A percentile compares a stretch with the other conserved stretches of the same genome.
Conservation (phyloP, 1,140 invertebrate genomes). For the Apolygus lucorum region DNA sequence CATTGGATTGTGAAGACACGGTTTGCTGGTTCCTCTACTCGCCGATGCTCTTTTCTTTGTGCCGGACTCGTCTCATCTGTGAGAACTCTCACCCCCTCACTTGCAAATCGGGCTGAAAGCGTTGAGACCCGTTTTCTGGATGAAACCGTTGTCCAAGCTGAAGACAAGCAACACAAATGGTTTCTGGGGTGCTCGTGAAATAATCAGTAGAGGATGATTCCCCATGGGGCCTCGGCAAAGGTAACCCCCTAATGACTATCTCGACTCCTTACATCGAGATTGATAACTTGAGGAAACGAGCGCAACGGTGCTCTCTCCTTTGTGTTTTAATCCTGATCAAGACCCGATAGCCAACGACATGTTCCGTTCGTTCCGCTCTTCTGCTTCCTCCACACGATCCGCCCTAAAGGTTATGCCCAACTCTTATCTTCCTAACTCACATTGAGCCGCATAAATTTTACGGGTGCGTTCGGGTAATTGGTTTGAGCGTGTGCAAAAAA, state of each 20-base stretch:
- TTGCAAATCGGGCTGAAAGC: too few species aligned
- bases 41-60: too few species aligned
- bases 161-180: neutral
- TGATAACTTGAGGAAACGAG: constrained; percentile 13
- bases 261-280: constrained; percentile 11
- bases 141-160: constrained; percentile 1
- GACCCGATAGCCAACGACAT: constrained; percentile 14
- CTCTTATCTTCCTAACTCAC: constrained; percentile 9
- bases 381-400: constrained; percentile 12
- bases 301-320: constrained; percentile 16
- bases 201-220: neutral
- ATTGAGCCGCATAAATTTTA: constrained; percentile 11
- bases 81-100: too few species aligned
- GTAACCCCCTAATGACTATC: constrained; percentile 12
- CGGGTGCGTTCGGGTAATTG: neutral
- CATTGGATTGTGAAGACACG: too few species aligned
- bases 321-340: constrained; percentile 15
- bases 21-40: too few species aligned
- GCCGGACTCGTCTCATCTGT: too few species aligned
- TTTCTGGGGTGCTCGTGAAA: neutral
- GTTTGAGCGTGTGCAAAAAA: constrained; percentile 2
- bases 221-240: neutral
- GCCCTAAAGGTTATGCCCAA: constrained; percentile 15
- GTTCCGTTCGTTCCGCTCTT: constrained; percentile 16
- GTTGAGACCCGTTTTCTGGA: too few species aligned